Conservation (phyloP, 2,113 vertebrate species). For the Pontoporia blainvillei region DNA sequence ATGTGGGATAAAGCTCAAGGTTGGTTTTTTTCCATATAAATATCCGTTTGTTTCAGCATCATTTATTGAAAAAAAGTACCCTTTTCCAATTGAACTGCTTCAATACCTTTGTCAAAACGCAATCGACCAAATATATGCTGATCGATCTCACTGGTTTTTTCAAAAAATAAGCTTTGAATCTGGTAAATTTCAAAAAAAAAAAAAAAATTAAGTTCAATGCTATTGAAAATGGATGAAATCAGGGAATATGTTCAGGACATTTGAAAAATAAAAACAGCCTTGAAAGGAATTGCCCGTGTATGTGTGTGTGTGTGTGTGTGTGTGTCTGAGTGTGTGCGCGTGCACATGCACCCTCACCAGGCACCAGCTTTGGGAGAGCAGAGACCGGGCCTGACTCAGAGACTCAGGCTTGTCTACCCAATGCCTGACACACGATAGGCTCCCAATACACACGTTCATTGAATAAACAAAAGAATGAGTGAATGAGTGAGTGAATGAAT, state of each 20-base stretch:
- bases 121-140: not conserved
- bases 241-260: not conserved
- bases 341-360: not conserved
- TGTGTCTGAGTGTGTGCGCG: fast-evolving
- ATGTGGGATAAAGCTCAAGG: not conserved
- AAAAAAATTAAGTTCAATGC: not conserved
- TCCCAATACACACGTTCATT: not conserved
- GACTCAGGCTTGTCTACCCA: not conserved
- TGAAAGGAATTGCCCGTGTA: not conserved
- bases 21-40: not conserved
- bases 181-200: not conserved
- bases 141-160: not conserved
- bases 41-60: not conserved
- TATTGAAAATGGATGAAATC: not conserved
- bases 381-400: not conserved
- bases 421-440: not conserved
- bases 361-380: not conserved
- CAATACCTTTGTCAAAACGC: not conserved
- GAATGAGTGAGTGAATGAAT: not conserved
- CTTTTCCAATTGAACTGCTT: not conserved
- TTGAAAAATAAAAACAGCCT: not conserved
- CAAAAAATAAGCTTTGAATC: not conserved
- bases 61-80: not conserved
- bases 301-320: not conserved
- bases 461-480: not conserved